phyloP scores from a whole-genome alignment of 2,888 invertebrate species.

The Plagodis pulveraria region DNA sequence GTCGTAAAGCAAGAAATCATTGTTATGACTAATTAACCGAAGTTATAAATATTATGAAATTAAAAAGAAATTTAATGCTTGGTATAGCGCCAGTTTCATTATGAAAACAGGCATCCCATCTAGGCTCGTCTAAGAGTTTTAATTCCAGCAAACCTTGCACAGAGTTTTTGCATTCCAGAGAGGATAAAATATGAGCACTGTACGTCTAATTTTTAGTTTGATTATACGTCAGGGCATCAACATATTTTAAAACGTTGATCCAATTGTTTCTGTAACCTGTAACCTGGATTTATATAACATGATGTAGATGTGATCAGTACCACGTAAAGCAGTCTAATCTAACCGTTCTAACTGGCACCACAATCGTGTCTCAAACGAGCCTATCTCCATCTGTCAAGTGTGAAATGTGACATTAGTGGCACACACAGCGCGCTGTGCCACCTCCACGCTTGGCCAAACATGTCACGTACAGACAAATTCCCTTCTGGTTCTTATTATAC shows the following conservation, averaged over 20 bases:
- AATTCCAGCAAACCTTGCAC: slow-evolving; percentile 3
- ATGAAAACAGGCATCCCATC: slow-evolving; percentile 5
- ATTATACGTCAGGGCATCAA: background rate
- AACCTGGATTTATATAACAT: too few species aligned
- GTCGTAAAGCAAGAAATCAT: slow-evolving; percentile 9
- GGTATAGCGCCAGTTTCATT: slow-evolving; percentile 14
- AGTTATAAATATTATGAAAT: slow-evolving; percentile 1
- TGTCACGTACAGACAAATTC: slow-evolving; percentile 43
- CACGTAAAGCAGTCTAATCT: slow-evolving; percentile 6
- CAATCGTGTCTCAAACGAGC: slow-evolving; percentile 40
- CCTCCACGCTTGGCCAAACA: slow-evolving; percentile 24
- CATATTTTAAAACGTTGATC: background rate
- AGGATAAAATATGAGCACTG: background rate
- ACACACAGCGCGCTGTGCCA: slow-evolving; percentile 16
- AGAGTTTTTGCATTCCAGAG: background rate
- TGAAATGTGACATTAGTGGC: slow-evolving; percentile 41
- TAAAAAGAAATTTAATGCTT: slow-evolving; percentile 5
- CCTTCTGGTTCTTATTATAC: slow-evolving; percentile 37
- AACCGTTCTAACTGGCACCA: slow-evolving; percentile 7
- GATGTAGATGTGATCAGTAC: slow-evolving; percentile 7
- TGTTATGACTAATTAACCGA: slow-evolving; percentile 3
- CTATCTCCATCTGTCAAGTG: slow-evolving; percentile 45
- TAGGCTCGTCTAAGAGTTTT: slow-evolving; percentile 9
- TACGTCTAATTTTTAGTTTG: background rate
- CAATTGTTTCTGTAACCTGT: background rate